Percentiles rank a stretch among this genome's conserved stretches.
phyloP scores from a whole-genome alignment of 2,113 vertebrate genomes.

The Fregetta grallaria region DNA sequence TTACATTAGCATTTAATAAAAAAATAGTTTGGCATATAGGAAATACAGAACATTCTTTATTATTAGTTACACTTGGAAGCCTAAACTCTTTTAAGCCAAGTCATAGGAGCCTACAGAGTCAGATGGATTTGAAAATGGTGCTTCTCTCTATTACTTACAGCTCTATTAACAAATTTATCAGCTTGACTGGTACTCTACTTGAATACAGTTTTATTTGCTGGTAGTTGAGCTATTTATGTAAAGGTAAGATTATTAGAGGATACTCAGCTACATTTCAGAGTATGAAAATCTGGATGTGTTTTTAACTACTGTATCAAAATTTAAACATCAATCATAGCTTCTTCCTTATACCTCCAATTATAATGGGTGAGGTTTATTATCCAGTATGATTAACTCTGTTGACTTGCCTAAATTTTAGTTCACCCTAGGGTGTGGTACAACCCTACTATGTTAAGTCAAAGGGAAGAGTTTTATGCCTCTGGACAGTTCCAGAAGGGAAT shows the following conservation, averaged over 20 bases:
- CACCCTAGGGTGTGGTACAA: background rate
- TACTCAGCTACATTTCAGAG: background rate
- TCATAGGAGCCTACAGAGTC: background rate
- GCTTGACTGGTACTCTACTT: background rate
- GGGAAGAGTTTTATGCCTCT: background rate
- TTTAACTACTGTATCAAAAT: background rate
- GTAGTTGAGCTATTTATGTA: background rate
- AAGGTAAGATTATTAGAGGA: background rate
- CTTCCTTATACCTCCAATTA: background rate
- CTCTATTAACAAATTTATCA: background rate
- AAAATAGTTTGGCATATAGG: slow-evolving; percentile 13
- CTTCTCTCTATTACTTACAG: background rate
- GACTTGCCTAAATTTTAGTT: background rate
- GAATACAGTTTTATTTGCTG: background rate
- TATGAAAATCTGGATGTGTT: background rate
- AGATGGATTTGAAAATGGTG: background rate
- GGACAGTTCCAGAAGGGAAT: background rate
- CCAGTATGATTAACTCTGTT: background rate
- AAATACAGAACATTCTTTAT: background rate
- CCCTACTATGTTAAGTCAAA: background rate
- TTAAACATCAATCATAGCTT: background rate
- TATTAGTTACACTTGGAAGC: background rate
- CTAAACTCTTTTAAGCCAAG: background rate
- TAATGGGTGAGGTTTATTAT: background rate
- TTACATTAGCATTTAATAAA: slow-evolving; percentile 63